phyloP scores from a whole-genome alignment of 2,797 vertebrate genomes.

The Cichlasoma orientale region DNA sequence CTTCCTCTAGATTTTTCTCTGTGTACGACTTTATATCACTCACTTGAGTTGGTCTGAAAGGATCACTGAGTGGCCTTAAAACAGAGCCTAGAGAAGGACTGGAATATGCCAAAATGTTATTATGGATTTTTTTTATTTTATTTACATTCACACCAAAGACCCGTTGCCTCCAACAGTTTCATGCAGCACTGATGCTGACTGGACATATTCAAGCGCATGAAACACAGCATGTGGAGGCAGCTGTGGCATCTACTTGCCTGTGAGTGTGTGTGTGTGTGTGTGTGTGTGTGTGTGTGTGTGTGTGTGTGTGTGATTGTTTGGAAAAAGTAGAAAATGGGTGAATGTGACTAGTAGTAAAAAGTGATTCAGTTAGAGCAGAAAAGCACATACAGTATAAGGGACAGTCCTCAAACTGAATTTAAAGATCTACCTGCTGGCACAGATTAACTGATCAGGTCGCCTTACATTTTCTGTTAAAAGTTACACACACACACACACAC shows the following conservation, averaged over 20 bases:
- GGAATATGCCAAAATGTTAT: too few relatives aligned
- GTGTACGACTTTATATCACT: background rate
- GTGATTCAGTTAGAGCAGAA: background rate
- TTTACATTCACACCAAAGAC: too few relatives aligned
- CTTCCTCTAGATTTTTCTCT: background rate
- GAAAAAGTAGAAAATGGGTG: background rate
- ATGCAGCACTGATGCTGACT: background rate
- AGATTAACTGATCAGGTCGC: background rate
- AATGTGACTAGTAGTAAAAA: background rate
- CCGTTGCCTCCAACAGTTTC: too few relatives aligned
- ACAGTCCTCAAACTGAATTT: background rate
- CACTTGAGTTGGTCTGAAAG: background rate
- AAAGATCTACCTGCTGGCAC: background rate
- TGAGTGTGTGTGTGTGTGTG: background rate
- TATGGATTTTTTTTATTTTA: too few relatives aligned
- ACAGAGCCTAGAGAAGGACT: background rate
- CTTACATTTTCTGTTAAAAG: background rate
- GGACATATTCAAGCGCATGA: fast-evolving
- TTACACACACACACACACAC: too few relatives aligned
- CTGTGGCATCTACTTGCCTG: too few relatives aligned
- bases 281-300: background rate
- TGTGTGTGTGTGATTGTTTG: background rate
- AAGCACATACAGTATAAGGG: background rate
- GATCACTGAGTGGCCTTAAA: background rate
- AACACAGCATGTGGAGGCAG: background rate